A percentile compares a stretch with the other conserved stretches of the same genome.
phyloP scores from a whole-genome alignment of 92 coral and sea anemone species.

The Phenganax stokvisi region DNA sequence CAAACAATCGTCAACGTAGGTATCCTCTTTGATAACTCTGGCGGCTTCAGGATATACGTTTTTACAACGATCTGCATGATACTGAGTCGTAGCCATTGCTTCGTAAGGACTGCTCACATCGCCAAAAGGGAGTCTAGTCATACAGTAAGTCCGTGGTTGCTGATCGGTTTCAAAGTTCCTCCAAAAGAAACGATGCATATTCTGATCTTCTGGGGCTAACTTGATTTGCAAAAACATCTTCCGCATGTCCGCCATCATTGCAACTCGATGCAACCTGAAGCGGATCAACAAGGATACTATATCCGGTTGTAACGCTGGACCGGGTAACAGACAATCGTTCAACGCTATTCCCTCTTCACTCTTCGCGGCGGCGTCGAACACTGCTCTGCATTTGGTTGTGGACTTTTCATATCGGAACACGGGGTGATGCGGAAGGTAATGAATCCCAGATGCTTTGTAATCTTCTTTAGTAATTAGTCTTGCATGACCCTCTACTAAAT shows the following conservation, averaged over 20 bases:
- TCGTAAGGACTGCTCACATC: conserved; percentile 41
- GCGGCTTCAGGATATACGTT: conserved; percentile 39
- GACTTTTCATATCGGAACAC: conserved; percentile 35
- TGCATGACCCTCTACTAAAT: conserved; percentile 45
- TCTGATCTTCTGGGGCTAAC: conserved; percentile 3
- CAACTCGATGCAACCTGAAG: too few species aligned
- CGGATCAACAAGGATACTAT: too few species aligned
- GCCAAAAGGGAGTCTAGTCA: conserved; percentile 54
- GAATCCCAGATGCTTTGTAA: neutral
- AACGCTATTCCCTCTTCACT: too few species aligned
- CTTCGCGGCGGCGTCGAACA: conserved; percentile 42
- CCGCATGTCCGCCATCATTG: too few species aligned
- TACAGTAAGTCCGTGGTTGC: conserved; percentile 41
- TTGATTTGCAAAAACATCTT: too few species aligned
- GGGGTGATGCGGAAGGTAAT: conserved; percentile 50
- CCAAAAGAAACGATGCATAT: conserved; percentile 42
- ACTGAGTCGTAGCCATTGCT: conserved; percentile 39
- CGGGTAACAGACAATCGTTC: too few species aligned
- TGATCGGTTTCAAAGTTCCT: conserved; percentile 39
- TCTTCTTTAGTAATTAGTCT: neutral
- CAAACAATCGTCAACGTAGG: conserved; percentile 45
- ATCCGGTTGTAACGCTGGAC: too few species aligned
- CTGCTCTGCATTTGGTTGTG: conserved; percentile 45
- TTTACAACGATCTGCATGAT: conserved; percentile 18
- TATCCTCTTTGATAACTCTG: conserved; percentile 28